A percentile compares a stretch with the other conserved stretches of the same genome.
phyloP scores from a whole-genome alignment of 2,797 vertebrate species.

The Megalops cyprinoides region DNA sequence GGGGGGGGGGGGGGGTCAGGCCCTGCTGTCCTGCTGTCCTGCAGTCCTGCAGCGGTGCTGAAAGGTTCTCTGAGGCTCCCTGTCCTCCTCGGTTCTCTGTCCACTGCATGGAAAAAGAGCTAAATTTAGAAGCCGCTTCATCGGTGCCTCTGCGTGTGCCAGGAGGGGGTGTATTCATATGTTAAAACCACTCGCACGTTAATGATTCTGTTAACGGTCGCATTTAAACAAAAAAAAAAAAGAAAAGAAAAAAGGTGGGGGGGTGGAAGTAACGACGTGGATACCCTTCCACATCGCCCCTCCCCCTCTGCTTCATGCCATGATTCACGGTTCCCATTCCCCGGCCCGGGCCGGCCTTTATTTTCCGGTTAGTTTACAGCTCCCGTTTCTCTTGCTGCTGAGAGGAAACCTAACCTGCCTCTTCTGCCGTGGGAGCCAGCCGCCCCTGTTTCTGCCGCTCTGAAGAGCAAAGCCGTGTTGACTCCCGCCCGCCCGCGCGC shows the following conservation, averaged over 20 bases:
- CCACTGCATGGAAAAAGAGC: constrained; percentile 58
- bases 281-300: neutral
- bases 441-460: too few species aligned
- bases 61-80: constrained; percentile 34
- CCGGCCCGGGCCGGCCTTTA: neutral
- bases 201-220: constrained; percentile 47
- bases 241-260: constrained; percentile 7
- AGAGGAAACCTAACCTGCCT: neutral
- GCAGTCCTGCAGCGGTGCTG: constrained; percentile 18
- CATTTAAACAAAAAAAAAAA: neutral
- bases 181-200: constrained; percentile 44
- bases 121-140: constrained; percentile 56
- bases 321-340: neutral
- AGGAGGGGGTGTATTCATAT: constrained; percentile 48
- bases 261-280: neutral
- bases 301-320: neutral
- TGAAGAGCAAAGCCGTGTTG: too few species aligned
- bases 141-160: constrained; percentile 44
- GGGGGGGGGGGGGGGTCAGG: constrained; percentile 48
- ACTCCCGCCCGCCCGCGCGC: too few species aligned
- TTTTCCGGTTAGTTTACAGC: neutral
- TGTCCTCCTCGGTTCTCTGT: constrained; percentile 46
- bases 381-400: neutral
- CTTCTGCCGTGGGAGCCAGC: neutral
- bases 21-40: constrained; percentile 19